These are phyloP conservation scores for Polydrusus pterygomalis DNA, from an alignment of 2,888 invertebrate genomes.

Conservation along the genomic window DNA sequence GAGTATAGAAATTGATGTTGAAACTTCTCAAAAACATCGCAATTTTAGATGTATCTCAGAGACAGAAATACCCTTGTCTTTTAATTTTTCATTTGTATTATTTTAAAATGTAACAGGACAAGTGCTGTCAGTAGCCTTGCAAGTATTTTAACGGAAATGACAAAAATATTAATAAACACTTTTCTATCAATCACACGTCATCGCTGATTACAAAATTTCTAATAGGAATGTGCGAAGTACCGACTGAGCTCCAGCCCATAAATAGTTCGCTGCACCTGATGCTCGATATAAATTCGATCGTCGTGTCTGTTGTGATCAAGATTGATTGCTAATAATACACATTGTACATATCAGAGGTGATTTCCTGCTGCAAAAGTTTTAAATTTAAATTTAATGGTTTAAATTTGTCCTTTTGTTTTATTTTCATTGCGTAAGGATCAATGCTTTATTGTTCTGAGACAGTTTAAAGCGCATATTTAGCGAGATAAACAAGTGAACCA, in stretches of 20 bases:
- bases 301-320: conserved; percentile 46
- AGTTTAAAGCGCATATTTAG: too few species aligned
- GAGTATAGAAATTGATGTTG: too few species aligned
- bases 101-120: too few species aligned
- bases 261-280: conserved; percentile 54
- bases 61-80: too few species aligned
- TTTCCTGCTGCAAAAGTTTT: conserved; percentile 34
- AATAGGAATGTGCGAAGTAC: conserved; percentile 32
- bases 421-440: not conserved
- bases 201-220: conserved; percentile 26
- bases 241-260: conserved; percentile 39
- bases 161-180: not conserved
- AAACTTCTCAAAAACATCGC: too few species aligned
- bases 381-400: conserved; percentile 35
- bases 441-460: not conserved
- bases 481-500: too few species aligned
- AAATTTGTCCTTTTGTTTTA: conserved; percentile 24
- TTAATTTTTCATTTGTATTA: too few species aligned
- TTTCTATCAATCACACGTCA: conserved; percentile 14
- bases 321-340: conserved; percentile 53
- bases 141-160: not conserved
- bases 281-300: conserved; percentile 48
- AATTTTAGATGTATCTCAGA: too few species aligned
- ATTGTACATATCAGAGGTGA: conserved; percentile 34
- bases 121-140: too few species aligned